phyloP scores from a whole-genome alignment of 2,797 vertebrate species.

The Notoglanidium macrostoma region DNA sequence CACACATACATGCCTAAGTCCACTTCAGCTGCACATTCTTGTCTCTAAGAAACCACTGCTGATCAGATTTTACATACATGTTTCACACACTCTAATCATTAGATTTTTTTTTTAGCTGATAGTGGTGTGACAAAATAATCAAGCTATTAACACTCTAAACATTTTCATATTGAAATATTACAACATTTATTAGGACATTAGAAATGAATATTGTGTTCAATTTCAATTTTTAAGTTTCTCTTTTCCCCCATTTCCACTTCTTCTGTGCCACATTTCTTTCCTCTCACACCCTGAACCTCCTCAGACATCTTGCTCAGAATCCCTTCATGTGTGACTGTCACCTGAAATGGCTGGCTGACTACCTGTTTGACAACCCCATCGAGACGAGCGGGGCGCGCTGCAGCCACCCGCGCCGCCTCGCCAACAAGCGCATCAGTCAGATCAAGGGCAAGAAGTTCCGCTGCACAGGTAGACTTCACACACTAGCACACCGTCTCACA shows the following conservation, averaged over 20 bases:
- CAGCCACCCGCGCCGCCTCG: constrained; percentile 92
- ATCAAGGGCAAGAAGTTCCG: constrained; percentile 99
- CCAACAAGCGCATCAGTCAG: constrained; percentile 99
- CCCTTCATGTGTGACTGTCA: constrained; percentile 99
- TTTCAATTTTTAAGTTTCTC: neutral
- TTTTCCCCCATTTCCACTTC: neutral
- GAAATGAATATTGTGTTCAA: neutral
- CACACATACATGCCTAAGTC: constrained; percentile 14
- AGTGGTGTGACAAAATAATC: constrained; percentile 34
- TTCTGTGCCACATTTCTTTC: neutral
- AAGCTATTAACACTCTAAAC: constrained; percentile 7
- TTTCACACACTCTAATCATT: constrained; percentile 9
- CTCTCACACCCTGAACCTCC: constrained; percentile 7
- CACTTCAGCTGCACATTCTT: constrained; percentile 26
- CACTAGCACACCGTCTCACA: neutral
- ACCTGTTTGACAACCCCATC: constrained; percentile 97
- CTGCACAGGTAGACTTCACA: constrained; percentile 87
- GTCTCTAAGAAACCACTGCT: constrained; percentile 49
- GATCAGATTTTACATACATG: constrained; percentile 27
- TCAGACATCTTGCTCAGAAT: constrained; percentile 97
- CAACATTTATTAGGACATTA: neutral
- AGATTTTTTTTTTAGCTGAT: constrained; percentile 24
- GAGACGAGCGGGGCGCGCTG: constrained; percentile 99
- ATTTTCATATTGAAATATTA: neutral
- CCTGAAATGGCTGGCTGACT: constrained; percentile 99